phyloP scores from a whole-genome alignment of 2,888 invertebrate species.

The Synergus gifuensis region DNA sequence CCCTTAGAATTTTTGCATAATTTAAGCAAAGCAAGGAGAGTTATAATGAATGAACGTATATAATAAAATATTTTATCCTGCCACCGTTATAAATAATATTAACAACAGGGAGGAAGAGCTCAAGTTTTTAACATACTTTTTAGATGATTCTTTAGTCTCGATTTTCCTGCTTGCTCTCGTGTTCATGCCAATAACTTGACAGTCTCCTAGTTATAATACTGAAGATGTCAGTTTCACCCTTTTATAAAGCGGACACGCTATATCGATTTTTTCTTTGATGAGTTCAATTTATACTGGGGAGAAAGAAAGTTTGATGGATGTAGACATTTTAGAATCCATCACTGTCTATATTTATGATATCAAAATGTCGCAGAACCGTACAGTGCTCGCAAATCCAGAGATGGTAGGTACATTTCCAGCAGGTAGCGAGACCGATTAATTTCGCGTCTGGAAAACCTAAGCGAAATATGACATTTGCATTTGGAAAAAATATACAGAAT shows the following conservation, averaged over 20 bases:
- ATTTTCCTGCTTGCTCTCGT: background rate
- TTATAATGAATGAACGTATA: background rate
- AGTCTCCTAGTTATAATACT: conserved; percentile 18
- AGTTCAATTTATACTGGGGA: conserved; percentile 13
- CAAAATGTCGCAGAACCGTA: background rate
- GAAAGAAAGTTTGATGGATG: conserved; percentile 31
- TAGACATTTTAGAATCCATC: conserved; percentile 15
- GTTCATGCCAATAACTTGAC: conserved; percentile 24
- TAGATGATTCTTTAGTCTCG: background rate
- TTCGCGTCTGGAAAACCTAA: background rate
- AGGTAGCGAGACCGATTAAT: conserved; percentile 12
- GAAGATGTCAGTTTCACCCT: conserved; percentile 26
- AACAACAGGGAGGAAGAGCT: background rate
- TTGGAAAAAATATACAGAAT: background rate
- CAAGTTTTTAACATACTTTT: background rate
- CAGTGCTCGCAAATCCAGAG: background rate
- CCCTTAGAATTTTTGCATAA: conserved; percentile 18
- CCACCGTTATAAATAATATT: background rate
- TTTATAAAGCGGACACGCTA: background rate
- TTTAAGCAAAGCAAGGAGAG: conserved; percentile 2
- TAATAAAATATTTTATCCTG: background rate
- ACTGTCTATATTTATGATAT: conserved; percentile 18
- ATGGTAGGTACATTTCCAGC: background rate
- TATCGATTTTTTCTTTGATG: conserved; percentile 19
- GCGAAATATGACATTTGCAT: background rate